Percentiles rank a stretch among this genome's conserved stretches.
Conservation (phyloP, 2,888 invertebrate species). For the Sinelater perroti region DNA sequence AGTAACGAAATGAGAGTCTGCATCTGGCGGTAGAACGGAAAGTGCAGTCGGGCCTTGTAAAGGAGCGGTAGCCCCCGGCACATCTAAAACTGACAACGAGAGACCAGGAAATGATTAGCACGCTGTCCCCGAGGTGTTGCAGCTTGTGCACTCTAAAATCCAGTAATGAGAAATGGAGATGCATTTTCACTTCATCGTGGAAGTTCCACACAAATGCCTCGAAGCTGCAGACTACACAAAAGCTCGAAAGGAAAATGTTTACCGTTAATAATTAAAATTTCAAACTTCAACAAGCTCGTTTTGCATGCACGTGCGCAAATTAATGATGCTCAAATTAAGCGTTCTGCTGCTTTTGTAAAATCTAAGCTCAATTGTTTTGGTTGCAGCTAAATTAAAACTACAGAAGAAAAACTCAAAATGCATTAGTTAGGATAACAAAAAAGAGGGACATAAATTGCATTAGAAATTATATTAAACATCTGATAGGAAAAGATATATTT, state of each 20-base stretch:
- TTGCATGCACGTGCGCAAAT: background rate
- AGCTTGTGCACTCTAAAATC: constrained; percentile 25
- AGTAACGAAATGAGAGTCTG: too few relatives aligned
- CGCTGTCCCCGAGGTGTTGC: constrained; percentile 23
- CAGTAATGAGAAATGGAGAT: constrained; percentile 23
- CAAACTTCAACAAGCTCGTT: background rate
- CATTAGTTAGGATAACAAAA: too few relatives aligned
- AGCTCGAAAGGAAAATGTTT: constrained; percentile 1
- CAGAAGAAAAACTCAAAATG: too few relatives aligned
- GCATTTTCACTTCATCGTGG: constrained; percentile 16
- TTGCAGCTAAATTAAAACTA: too few relatives aligned
- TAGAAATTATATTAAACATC: too few relatives aligned
- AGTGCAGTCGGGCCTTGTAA: too few relatives aligned
- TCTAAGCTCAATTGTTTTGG: too few relatives aligned
- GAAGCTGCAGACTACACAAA: constrained; percentile 10
- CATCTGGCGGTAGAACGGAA: too few relatives aligned
- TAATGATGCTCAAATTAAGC: background rate
- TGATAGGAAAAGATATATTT: too few relatives aligned
- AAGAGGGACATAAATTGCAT: too few relatives aligned
- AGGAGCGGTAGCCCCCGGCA: too few relatives aligned
- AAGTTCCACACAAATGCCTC: constrained; percentile 10
- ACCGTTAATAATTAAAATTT: constrained; percentile 1
- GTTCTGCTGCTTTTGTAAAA: too few relatives aligned
- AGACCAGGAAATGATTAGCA: constrained; percentile 27
- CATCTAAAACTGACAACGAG: constrained; percentile 7